phyloP scores from a whole-genome alignment of 2,888 invertebrate genomes.

The Eustalomyia histrio region DNA sequence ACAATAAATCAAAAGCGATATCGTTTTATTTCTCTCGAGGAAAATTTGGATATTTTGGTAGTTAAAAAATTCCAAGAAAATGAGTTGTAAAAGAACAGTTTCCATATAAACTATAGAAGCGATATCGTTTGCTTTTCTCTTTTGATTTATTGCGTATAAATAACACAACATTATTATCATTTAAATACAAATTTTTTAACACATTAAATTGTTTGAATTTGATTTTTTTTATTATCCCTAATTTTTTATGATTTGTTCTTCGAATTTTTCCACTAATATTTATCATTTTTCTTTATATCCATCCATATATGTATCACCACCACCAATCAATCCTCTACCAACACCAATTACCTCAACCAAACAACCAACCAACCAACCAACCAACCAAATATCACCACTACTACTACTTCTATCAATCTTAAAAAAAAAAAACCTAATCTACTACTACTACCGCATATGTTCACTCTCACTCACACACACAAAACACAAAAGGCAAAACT shows the following conservation, averaged over 20 bases:
- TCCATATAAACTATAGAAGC: neutral
- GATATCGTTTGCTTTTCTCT: neutral
- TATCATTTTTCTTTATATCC: conserved; percentile 56
- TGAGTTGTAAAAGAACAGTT: no score
- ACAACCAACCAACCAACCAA: conserved; percentile 52
- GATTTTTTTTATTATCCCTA: conserved; percentile 30
- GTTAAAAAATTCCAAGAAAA: no score
- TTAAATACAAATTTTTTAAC: conserved; percentile 27
- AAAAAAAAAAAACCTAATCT: conserved; percentile 13
- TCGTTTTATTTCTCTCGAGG: neutral
- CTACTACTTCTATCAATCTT: conserved; percentile 48
- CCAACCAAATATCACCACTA: conserved; percentile 44
- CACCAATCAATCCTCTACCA: conserved; percentile 35
- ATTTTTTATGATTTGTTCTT: conserved; percentile 26
- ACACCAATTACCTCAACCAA: conserved; percentile 24
- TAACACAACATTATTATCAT: neutral
- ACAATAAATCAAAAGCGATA: neutral
- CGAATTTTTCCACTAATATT: conserved; percentile 51
- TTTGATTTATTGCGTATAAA: neutral
- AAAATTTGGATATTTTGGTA: no score
- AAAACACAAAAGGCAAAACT: conserved; percentile 78
- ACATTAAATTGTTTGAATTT: conserved; percentile 34
- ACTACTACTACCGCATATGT: conserved; percentile 59
- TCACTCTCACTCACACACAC: conserved; percentile 49
- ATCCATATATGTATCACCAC: conserved; percentile 46